Evolutionary conservation across 2,888 invertebrate genomes (phyloP), one percentile per base, ranked within the genome.

Genomic region (Heliconius cydno): DNA sequence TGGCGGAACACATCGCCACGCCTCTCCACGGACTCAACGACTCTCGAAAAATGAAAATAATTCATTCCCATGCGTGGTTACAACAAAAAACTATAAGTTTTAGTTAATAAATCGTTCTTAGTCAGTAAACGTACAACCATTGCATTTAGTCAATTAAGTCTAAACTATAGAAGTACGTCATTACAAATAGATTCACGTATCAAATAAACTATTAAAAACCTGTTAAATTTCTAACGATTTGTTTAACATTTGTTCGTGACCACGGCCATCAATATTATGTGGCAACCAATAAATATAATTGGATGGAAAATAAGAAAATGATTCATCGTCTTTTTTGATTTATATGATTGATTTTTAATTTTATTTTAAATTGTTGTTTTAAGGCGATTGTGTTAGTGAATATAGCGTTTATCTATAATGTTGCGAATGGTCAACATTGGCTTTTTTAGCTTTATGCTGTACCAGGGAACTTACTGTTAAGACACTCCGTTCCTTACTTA

Each of bases 201-300:
- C 78, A 79, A 77, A 76, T 66, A 74, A 74, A 52, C 71, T 34
- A 72, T 75, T 77, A 76, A 80, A 80, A 83, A 81, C 77, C 74
- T 81, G 74, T 83, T 81, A 78, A 78, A 46, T 77, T 80, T 80
- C 78, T 82, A 82, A 80, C 74, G 76, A 80, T 83, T 81, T 80
- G 80, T 81, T 83, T 76, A 81, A 78, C 82, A 78, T 83, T 82
- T 81, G 80, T 76, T 79, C 52, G 79, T 81, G 82, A 79, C 79
- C 38, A 77, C 75, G 25, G 76, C 76, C 52, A 81, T 81, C 57
- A 79, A 79, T 81, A 74, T 77, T 75, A 76, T 75, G 71, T 77
- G 34, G 77, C 22, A n/a, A 38, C 57, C 34, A 57, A 80, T 81
- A 76, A 78, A 81, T 80, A 76, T 80, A 46, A 68, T 78, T 65